A percentile compares a stretch with the other conserved stretches of the same genome.
Evolutionary conservation across 2,113 vertebrate species (phyloP).

Genomic region (Rallus limicola): DNA sequence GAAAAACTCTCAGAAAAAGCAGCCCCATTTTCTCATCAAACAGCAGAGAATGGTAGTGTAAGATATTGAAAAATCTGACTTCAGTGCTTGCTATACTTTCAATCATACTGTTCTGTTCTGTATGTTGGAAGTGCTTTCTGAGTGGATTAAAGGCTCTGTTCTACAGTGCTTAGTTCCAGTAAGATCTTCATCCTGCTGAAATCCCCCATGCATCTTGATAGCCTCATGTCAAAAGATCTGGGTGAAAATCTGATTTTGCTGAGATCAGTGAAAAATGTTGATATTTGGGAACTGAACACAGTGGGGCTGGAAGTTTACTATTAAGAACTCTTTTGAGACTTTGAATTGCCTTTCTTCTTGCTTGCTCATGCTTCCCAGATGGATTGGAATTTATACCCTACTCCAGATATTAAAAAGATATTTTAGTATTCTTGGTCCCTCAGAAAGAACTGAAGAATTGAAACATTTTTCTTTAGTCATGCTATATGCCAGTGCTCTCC

Average conservation of each 20-base stretch:
- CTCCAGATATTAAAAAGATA: not conserved
- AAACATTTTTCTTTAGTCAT: not conserved
- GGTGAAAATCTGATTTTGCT: not conserved
- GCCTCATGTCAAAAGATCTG: not conserved
- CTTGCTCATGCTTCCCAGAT: not conserved
- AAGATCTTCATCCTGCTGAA: not conserved
- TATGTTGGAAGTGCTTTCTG: not conserved
- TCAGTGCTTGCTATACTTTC: not conserved
- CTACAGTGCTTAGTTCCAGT: not conserved
- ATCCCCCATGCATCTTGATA: not conserved
- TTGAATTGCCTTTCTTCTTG: not conserved
- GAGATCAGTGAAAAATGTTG: not conserved
- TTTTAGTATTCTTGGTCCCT: not conserved
- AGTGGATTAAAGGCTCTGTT: not conserved
- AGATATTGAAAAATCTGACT: not conserved
- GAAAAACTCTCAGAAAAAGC: not conserved
- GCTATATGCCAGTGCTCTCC: not conserved
- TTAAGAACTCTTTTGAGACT: not conserved
- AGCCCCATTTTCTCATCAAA: not conserved
- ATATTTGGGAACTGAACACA: not conserved
- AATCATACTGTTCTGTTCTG: not conserved
- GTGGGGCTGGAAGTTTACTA: not conserved
- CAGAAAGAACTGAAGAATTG: not conserved
- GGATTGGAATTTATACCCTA: not conserved
- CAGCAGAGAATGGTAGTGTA: not conserved